Evolutionary conservation across 2,113 vertebrate genomes (phyloP).

Genomic region (Poeciliopsis turrubarensis): DNA sequence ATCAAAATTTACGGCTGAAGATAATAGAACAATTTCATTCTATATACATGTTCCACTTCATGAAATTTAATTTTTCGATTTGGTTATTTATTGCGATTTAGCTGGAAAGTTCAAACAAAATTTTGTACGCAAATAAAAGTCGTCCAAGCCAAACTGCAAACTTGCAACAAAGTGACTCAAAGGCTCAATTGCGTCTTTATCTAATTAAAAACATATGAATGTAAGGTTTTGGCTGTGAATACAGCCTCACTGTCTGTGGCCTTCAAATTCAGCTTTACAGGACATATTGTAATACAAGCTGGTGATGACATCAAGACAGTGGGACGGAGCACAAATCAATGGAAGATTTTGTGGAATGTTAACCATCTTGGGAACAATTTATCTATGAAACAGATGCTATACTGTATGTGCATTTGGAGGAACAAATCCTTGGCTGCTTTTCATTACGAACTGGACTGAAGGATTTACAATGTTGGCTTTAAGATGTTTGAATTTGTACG

Average conservation of each 20-base stretch:
- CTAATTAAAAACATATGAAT: slow-evolving; percentile 2
- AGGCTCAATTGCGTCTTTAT: neutral
- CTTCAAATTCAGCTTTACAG: slow-evolving; percentile 27
- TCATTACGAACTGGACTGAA: slow-evolving; percentile 27
- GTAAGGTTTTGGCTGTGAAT: neutral
- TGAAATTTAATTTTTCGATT: no score
- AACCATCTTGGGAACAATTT: slow-evolving; percentile 53
- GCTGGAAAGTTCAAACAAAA: neutral
- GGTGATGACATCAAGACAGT: slow-evolving; percentile 49
- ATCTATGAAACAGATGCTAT: slow-evolving; percentile 70
- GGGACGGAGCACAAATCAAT: slow-evolving; percentile 47
- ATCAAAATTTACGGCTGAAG: no score
- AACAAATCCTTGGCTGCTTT: slow-evolving; percentile 42
- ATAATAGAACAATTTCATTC: neutral
- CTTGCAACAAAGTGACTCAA: neutral
- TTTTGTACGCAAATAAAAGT: slow-evolving; percentile 12
- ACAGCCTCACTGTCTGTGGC: neutral
- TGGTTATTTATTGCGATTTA: no score
- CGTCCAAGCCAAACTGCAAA: neutral
- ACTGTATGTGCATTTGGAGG: slow-evolving; percentile 40
- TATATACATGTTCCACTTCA: no score
- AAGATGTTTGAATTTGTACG: slow-evolving; percentile 21
- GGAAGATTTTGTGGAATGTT: slow-evolving; percentile 55
- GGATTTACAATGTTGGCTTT: slow-evolving; percentile 20
- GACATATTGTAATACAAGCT: slow-evolving; percentile 43